Evolutionary conservation across 2,113 vertebrate species (phyloP).

Genomic region (Picathartes gymnocephalus): DNA sequence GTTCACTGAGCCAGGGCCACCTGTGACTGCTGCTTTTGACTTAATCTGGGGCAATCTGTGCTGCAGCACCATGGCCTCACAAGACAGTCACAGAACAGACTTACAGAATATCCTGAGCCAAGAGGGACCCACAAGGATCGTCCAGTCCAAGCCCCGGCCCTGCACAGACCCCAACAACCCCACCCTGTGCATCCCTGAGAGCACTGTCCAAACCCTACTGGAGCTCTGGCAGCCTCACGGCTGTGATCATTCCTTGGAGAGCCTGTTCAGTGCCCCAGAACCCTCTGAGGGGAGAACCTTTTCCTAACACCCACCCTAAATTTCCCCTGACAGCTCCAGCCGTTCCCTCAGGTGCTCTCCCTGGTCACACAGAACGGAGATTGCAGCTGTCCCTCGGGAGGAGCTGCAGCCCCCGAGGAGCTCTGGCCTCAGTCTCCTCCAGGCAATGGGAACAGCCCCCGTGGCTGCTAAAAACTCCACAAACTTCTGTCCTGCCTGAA

Average conservation of each 20-base stretch:
- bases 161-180: neutral
- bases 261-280: neutral
- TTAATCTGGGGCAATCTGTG: neutral
- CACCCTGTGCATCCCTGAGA: neutral
- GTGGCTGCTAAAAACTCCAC: neutral
- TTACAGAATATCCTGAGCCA: neutral
- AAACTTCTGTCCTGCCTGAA: rapidly evolving
- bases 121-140: neutral
- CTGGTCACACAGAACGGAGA: neutral
- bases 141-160: rapidly evolving
- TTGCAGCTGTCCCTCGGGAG: neutral
- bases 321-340: neutral
- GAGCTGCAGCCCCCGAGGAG: neutral
- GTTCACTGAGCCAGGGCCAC: neutral
- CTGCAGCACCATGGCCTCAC: neutral
- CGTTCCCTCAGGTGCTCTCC: too few relatives aligned
- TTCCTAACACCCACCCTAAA: neutral
- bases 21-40: neutral
- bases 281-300: too few relatives aligned
- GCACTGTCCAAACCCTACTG: rapidly evolving
- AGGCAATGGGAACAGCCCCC: too few relatives aligned
- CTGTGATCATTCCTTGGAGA: neutral
- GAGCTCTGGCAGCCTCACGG: neutral
- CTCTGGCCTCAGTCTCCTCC: neutral
- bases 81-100: neutral